Evolutionary conservation across 2,113 vertebrate genomes (phyloP), one percentile per base, ranked within the genome.

Genomic region (Silurus asotus): DNA sequence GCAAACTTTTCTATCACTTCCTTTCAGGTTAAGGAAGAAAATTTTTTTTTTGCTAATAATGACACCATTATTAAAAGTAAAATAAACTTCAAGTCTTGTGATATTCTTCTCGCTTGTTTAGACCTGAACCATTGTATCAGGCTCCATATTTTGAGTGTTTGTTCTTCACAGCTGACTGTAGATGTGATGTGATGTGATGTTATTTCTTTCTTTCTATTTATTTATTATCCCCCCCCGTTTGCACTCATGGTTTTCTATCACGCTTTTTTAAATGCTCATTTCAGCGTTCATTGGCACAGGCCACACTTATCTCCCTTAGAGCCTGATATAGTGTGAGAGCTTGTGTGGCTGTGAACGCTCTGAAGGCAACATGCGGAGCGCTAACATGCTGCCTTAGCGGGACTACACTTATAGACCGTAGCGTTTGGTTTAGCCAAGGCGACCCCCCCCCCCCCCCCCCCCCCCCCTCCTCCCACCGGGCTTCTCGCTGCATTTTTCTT

Each of bases 401-500:
- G 58, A 70, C 49, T 53, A 69, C 87, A n/a, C 28, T 65, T 56
- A 37, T 37, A 56, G 59, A 17, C 13, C 51, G 56, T 79, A 48
- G 45, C 25, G 84, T 61, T 79, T 58, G 69, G 72, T 85, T 37
- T 82, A 80, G 64, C 69, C 56, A 75, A 74, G 62, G 45, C 17
- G 7, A 23, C 82, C 79, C 74, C 37, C 37, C 37, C 37, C 28
- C 28, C 28, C 28, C 37, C 28, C 28, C 28, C 28, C 82, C 79
- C 74, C 37, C 37, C 37, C 37, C 28, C 28, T 2, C 28, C 55
- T 13, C 55, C 55, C 55, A 8, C 87, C 48, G 8, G 49, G 85
- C 88, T 89, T 87, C 77, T 80, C 56, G 56, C 82, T 83, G 85
- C 87, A 79, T 85, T 59, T 61, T 37, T 37, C 37, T 37, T 37